These are phyloP conservation scores for Danio albolineatus DNA, from an alignment of 2,797 vertebrate genomes.

Conservation along the genomic window DNA sequence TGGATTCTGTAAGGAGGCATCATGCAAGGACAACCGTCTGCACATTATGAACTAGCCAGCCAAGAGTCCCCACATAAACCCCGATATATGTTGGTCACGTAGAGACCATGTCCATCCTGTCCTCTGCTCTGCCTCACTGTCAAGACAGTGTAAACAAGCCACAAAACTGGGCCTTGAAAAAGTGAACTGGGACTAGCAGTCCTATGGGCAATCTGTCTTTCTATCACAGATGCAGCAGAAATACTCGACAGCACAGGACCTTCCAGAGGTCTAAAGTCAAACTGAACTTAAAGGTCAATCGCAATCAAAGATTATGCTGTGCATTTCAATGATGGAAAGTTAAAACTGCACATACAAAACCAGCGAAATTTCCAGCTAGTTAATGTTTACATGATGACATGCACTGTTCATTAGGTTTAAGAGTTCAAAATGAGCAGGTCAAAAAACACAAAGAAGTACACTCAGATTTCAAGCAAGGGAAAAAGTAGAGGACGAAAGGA, in stretches of 20 bases:
- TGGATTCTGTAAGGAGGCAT: slow-evolving; percentile 53
- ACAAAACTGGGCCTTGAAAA: slow-evolving; percentile 57
- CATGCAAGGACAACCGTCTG: slow-evolving; percentile 64
- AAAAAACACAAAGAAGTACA: slow-evolving; percentile 49
- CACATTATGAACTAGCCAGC: slow-evolving; percentile 11
- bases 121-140: slow-evolving; percentile 68
- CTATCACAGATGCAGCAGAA: background rate
- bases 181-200: slow-evolving; percentile 47
- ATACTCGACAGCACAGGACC: background rate
- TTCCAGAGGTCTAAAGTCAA: slow-evolving; percentile 13
- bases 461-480: slow-evolving; percentile 65
- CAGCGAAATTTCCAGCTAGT: background rate
- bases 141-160: slow-evolving; percentile 66
- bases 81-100: slow-evolving; percentile 9
- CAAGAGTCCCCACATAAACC: slow-evolving; percentile 12
- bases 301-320: background rate
- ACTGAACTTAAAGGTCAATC: slow-evolving; percentile 23
- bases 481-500: slow-evolving; percentile 69
- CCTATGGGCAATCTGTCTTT: slow-evolving; percentile 3
- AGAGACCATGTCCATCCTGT: slow-evolving; percentile 60
- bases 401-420: slow-evolving; percentile 3
- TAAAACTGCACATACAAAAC: background rate
- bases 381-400: slow-evolving; percentile 32
- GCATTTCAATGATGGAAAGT: background rate
- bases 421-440: slow-evolving; percentile 67